Evolutionary conservation across 35 echinoderm and acorn worm species (phyloP), one percentile per base, ranked within the genome.

Genomic region (Strongylocentrotus purpuratus): DNA sequence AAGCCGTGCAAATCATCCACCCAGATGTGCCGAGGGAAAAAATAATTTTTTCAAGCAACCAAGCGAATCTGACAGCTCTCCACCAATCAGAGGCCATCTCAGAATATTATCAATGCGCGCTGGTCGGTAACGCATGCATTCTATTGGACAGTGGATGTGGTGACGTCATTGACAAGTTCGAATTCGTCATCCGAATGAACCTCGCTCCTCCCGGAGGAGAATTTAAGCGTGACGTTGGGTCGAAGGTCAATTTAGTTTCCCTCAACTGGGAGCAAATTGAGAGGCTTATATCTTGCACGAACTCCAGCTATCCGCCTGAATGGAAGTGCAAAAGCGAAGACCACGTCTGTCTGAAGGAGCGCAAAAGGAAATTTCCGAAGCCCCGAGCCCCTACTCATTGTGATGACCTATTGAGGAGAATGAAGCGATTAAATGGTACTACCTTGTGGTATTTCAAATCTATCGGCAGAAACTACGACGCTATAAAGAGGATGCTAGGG

Each of bases 61-160:
- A 41, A 88, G 18, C 0, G 2, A 28, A 17, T 2, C 87, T 88
- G 28, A 4, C 9, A 33, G 28, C 32, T 41, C 87, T 13, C 32
- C 1, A 88, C 31, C 87, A 88, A 46, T 15, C 87, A 33, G 17
- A 46, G 31, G 22, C 87, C 28, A 14, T 88, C 13, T 46, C 87
- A 88, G 13, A 88, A 88, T 9, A 88, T 15, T 33, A 70, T 25
- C 94, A 86, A 28, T 97, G 96, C 94, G 96, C 95, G 13, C 20
- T 97, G 18, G 94, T 97, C 12, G 96, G 96, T 15, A 97, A 95
- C 87, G 86, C 95, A 32, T 95, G 96, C 31, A 96, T 97, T 31
- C 61, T 97, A 9, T 65, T 91, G 33, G 28, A 96, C 25, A 97
- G 96, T 45, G n/a, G 71, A 5, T 97, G 96, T 92, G 96, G 96